Evolutionary conservation across 1,140 invertebrate species (phyloP).

Genomic region (Acromyrmex charruanus): DNA sequence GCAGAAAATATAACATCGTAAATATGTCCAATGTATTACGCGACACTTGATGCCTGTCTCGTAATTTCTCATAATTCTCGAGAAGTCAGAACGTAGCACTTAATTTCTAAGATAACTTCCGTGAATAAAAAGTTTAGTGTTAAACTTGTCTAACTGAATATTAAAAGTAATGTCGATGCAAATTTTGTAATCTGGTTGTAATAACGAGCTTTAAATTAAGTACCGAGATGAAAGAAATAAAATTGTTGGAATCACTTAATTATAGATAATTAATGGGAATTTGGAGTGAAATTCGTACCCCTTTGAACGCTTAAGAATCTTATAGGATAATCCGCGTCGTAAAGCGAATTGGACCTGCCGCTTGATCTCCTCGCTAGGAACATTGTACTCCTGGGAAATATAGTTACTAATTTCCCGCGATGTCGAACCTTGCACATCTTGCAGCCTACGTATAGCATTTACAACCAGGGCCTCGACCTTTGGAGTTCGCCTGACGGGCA

Average conservation of each 20-base stretch:
- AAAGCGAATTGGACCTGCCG: slow-evolving; percentile 80
- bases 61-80: background rate
- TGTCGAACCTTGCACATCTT: slow-evolving; percentile 82
- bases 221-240: background rate
- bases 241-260: background rate
- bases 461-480: slow-evolving; percentile 82
- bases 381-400: slow-evolving; percentile 80
- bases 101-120: background rate
- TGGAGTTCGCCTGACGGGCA: slow-evolving; percentile 63
- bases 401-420: slow-evolving; percentile 82
- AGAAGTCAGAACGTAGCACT: background rate
- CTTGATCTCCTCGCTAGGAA: slow-evolving; percentile 73
- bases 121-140: background rate
- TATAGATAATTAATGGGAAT: background rate
- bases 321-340: slow-evolving; percentile 79
- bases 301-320: slow-evolving; percentile 78
- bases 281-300: slow-evolving; percentile 67
- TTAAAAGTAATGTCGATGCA: background rate
- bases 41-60: background rate
- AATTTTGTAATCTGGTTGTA: background rate
- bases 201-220: background rate
- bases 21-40: slow-evolving; percentile 9
- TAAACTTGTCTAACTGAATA: background rate
- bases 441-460: slow-evolving; percentile 81
- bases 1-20: slow-evolving; percentile 10